Evolutionary conservation across 2,888 invertebrate genomes (phyloP).

Genomic region (Gisinianus flammeolus): DNA sequence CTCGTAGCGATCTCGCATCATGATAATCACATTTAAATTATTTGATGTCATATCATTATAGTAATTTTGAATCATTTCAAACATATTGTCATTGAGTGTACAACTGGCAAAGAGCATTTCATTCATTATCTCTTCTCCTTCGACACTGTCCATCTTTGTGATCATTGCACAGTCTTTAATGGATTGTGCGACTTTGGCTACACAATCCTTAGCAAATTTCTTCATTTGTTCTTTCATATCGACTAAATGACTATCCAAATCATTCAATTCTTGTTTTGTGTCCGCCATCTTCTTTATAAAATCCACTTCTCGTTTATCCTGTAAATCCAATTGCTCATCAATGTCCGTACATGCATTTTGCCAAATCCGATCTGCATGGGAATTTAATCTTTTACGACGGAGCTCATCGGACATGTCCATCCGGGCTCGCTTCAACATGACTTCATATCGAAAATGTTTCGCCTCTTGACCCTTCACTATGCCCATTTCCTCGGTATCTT

Average conservation of each 20-base stretch:
- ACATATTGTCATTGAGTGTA: slow-evolving; percentile 43
- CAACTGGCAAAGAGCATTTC: slow-evolving; percentile 27
- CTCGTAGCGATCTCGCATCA: slow-evolving; percentile 35
- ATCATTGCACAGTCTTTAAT: slow-evolving; percentile 32
- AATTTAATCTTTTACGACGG: slow-evolving; percentile 47
- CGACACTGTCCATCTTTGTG: slow-evolving; percentile 26
- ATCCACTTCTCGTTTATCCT: slow-evolving; percentile 24
- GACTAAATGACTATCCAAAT: slow-evolving; percentile 6
- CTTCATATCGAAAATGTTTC: slow-evolving; percentile 56
- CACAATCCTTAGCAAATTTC: slow-evolving; percentile 44
- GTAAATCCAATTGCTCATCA: slow-evolving; percentile 44
- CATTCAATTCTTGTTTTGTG: slow-evolving; percentile 31
- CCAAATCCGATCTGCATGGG: slow-evolving; percentile 45
- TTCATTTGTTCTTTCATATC: slow-evolving; percentile 25
- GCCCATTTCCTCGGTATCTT: slow-evolving; percentile 51
- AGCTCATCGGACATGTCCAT: slow-evolving; percentile 55
- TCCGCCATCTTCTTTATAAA: slow-evolving; percentile 20
- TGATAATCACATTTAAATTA: slow-evolving; percentile 52
- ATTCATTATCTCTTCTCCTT: slow-evolving; percentile 27
- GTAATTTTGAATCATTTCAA: slow-evolving; percentile 51
- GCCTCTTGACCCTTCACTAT: slow-evolving; percentile 53
- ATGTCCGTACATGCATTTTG: slow-evolving; percentile 47
- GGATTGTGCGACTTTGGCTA: slow-evolving; percentile 41
- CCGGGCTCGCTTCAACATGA: slow-evolving; percentile 45
- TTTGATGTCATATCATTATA: slow-evolving; percentile 52